Base-by-base conservation (phyloP, 1,140 invertebrate genomes). In the Zaprionus ornatus region DNA sequence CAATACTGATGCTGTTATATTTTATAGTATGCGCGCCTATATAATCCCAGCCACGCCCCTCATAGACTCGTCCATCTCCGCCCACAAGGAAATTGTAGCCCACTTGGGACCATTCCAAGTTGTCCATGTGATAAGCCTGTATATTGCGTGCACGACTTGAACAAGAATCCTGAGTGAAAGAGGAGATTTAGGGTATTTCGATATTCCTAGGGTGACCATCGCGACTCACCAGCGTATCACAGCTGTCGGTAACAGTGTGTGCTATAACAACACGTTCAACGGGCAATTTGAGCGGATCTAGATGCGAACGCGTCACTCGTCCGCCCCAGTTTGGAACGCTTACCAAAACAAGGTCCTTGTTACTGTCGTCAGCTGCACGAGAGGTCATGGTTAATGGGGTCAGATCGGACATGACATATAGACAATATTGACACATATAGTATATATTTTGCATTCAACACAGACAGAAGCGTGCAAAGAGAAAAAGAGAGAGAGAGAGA, bases 41-140 rank as follows among this genome's bases (percentile, higher is more conserved):
- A 3, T 66, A 69, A n/a, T 93, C 92, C 94, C 95, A 96, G 19
- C 95, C 95, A 45, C 95, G 92, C 0, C 94, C 95, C 81, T 94
- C 94, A 78, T 95, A 95, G 10, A 94, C 93, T 9, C 93, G 90
- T 5, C 95, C 95, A 80, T 95, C 95, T 19, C 94, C 95, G 37
- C 91, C 88, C 42, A 94, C 90, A 3, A 94, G 64, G 56, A 94
- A 95, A 65, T 92, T 95, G 52, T 93, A 93, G 0, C 94, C 95
- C 50, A 95, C 95, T 79, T 97, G 96, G 74, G 86, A 92, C 95
- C 95, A 97, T 1, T 93, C 91, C 1, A 92, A 93, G 17, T 74
- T 91, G 56, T 95, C 94, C 91, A 94, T 94, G 78, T 95, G 95
- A 37, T 91, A 92, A 69, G 94, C 82, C 71, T 95, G 95, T 92